Conservation (phyloP, 2,888 invertebrate genomes). For the Drosophila greeni region DNA sequence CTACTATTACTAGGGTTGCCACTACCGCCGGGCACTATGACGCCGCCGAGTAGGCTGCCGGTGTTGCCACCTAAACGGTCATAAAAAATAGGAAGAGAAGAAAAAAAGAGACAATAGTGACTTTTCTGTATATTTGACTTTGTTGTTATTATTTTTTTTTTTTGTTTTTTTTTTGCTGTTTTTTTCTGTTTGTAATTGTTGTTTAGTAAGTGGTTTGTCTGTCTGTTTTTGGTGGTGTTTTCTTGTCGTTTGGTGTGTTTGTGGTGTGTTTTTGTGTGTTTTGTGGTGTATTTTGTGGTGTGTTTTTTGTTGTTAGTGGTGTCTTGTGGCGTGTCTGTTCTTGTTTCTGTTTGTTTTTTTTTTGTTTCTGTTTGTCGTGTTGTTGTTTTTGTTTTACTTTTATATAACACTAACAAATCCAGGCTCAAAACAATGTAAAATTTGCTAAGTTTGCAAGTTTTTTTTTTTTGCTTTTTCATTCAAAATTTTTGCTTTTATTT, state of each 20-base stretch:
- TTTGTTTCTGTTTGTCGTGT: constrained; percentile 29
- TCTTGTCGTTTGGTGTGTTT: constrained; percentile 33
- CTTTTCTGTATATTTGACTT: constrained; percentile 78
- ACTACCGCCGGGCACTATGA: constrained; percentile 79
- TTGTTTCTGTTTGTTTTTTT: constrained; percentile 37
- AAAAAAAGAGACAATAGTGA: constrained; percentile 80
- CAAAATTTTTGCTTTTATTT: constrained; percentile 27
- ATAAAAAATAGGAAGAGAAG: constrained; percentile 79
- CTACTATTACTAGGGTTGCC: constrained; percentile 76
- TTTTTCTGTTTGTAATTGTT: constrained; percentile 39
- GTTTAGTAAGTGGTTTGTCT: constrained; percentile 18
- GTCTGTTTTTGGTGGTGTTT: too few relatives aligned
- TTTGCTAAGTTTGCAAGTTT: constrained; percentile 50
- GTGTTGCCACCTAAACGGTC: constrained; percentile 79
- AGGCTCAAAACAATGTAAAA: constrained; percentile 75
- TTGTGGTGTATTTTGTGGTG: constrained; percentile 20
- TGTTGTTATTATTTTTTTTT: constrained; percentile 50
- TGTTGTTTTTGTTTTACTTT: constrained; percentile 57
- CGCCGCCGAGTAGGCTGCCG: constrained; percentile 78
- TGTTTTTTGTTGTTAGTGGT: constrained; percentile 23
- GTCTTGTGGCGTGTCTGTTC: constrained; percentile 29
- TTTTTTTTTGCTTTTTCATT: constrained; percentile 18
- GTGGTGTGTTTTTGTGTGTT: constrained; percentile 25
- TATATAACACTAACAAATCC: constrained; percentile 77
- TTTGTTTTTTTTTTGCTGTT: constrained; percentile 6